A percentile compares a stretch with the other conserved stretches of the same genome.
Evolutionary conservation across 2,113 vertebrate genomes (phyloP).

Genomic region (Vireo altiloquus): DNA sequence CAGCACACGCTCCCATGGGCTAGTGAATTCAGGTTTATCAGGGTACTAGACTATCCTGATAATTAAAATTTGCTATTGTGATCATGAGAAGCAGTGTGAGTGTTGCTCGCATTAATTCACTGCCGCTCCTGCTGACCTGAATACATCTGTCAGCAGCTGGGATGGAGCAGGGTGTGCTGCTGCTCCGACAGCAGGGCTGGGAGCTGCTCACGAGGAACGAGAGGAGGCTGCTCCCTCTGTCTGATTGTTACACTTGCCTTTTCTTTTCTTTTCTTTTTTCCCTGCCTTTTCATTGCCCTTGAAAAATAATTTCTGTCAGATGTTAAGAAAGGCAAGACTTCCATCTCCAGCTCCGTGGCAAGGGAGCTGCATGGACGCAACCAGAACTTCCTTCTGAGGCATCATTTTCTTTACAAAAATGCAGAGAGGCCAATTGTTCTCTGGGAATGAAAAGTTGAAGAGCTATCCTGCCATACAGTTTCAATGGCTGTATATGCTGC

Average conservation of each 20-base stretch:
- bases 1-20: neutral
- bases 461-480: neutral
- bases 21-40: conserved; percentile 17
- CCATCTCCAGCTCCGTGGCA: neutral
- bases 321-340: neutral
- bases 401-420: neutral
- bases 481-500: neutral
- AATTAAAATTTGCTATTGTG: conserved; percentile 15
- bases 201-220: neutral
- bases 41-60: neutral
- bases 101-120: neutral
- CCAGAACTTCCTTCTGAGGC: neutral
- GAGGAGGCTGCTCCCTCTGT: neutral
- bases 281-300: neutral
- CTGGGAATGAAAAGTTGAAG: neutral
- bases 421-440: neutral
- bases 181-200: neutral
- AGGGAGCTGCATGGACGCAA: neutral
- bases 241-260: neutral
- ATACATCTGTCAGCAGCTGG: neutral
- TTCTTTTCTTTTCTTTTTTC: neutral
- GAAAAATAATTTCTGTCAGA: neutral
- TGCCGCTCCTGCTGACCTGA: neutral
- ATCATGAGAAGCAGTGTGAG: neutral
- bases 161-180: neutral